A percentile compares a stretch with the other conserved stretches of the same genome.
Evolutionary conservation across 2,113 vertebrate species (phyloP).

Genomic region (Paratilapia polleni): DNA sequence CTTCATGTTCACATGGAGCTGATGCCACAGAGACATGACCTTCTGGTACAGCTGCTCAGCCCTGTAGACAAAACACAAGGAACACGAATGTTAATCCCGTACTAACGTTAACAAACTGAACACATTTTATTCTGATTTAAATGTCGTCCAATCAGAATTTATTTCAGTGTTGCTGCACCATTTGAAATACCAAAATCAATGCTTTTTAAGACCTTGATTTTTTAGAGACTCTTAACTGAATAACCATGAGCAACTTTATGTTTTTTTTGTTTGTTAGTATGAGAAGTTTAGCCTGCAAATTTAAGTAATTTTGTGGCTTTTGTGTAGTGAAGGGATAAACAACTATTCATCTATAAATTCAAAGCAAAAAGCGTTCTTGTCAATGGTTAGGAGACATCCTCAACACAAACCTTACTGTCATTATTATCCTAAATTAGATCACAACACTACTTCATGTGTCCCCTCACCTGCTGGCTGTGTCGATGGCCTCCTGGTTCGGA

Average conservation of each 20-base stretch:
- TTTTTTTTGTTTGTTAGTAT: too few species aligned
- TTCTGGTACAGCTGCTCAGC: slow-evolving; percentile 97
- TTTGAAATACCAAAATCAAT: background rate
- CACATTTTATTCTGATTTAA: background rate
- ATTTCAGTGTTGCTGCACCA: fast-evolving
- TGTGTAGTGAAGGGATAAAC: too few species aligned
- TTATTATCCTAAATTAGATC: too few species aligned
- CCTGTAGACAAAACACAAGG: slow-evolving; percentile 72
- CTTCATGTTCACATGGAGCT: slow-evolving; percentile 96
- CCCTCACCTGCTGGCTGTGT: slow-evolving; percentile 89
- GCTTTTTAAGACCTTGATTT: too few species aligned
- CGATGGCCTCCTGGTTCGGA: slow-evolving; percentile 92
- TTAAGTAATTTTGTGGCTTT: too few species aligned
- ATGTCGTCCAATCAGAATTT: background rate
- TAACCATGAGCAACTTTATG: too few species aligned
- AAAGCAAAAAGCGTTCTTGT: too few species aligned
- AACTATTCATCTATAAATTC: too few species aligned
- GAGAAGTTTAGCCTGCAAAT: too few species aligned
- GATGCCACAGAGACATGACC: slow-evolving; percentile 97
- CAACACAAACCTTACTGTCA: too few species aligned
- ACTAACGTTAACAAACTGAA: background rate
- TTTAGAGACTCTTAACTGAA: too few species aligned
- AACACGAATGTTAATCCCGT: background rate
- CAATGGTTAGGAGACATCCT: too few species aligned
- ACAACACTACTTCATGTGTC: background rate